Evolutionary conservation across 2,113 vertebrate species (phyloP), one percentile per base, ranked within the genome.

Genomic region (Oncorhynchus clarkii): DNA sequence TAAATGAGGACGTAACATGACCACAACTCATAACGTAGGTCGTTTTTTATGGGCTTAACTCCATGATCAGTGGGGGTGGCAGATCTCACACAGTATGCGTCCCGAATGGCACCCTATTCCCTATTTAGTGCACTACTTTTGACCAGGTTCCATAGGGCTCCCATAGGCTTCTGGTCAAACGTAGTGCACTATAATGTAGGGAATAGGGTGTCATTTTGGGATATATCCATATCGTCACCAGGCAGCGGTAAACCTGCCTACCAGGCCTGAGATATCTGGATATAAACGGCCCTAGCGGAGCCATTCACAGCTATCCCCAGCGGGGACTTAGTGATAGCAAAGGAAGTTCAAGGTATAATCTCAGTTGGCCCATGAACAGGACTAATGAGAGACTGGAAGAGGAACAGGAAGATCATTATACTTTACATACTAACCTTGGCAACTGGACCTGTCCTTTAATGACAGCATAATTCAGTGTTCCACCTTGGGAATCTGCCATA

Each of bases 401-500:
- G 82, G 81, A 85, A 45, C 2, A 84, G 82, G 90, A 84, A 75
- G 91, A 92, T 91, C 91, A 93, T 93, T 93, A 91, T 90, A 91
- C 90, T 93, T 93, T 94, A 93, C 93, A 93, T 94, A 92, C 91
- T 92, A 94, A 94, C 93, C 92, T 94, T 94, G 93, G 91, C 91
- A 91, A 91, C 89, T 85, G 78, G 87, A 84, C 84, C 88, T 91
- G 91, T 93, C 92, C 92, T 93, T 92, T 94, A 94, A 94, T 94
- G 92, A 93, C 86, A 88, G 90, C 92, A 93, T 94, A 93, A 94
- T 93, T 94, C 92, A 93, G 90, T 86, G 26, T 87, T 93, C 39
- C 93, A 94, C 93, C 93, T 94, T 94, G 93, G 88, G 91, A 92
- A 89, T 82, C 90, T 94, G 92, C 92, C 92, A 92, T 80, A 87